These are phyloP conservation scores for Clarias fuscus DNA, from an alignment of 2,797 vertebrate species.

Conservation along the genomic window DNA sequence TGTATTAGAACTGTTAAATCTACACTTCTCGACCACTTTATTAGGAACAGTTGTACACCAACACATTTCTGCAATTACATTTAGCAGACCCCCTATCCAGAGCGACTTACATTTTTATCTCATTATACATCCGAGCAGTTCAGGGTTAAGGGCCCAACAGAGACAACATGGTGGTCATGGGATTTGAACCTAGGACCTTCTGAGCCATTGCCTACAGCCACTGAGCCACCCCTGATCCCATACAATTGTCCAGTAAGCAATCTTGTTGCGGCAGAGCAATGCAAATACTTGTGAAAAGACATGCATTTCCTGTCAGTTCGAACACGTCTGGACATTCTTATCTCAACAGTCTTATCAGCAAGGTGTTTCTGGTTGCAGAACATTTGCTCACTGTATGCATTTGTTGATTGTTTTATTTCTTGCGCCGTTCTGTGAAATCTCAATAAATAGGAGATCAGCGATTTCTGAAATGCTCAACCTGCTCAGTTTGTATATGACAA, in stretches of 20 bases:
- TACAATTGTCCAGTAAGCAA: neutral
- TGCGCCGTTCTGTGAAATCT: neutral
- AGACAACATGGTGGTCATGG: too few relatives aligned
- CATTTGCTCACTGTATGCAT: neutral
- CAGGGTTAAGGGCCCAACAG: too few relatives aligned
- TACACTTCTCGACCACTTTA: neutral
- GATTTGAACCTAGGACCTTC: too few relatives aligned
- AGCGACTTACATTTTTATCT: too few relatives aligned
- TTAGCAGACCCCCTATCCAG: too few relatives aligned
- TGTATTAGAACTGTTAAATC: neutral
- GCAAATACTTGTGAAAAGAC: neutral
- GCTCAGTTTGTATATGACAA: neutral
- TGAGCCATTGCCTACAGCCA: too few relatives aligned
- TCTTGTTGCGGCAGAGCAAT: neutral
- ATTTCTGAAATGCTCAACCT: neutral
- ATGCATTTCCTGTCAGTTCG: neutral
- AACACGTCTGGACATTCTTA: neutral
- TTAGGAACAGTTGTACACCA: neutral
- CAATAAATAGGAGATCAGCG: neutral
- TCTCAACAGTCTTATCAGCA: neutral
- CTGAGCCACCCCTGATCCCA: too few relatives aligned
- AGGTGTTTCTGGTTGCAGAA: neutral
- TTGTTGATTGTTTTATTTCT: neutral
- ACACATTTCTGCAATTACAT: too few relatives aligned
- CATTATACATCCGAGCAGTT: too few relatives aligned